Conservation (phyloP, 1,140 invertebrate genomes). For the Penaeus vannamei region DNA sequence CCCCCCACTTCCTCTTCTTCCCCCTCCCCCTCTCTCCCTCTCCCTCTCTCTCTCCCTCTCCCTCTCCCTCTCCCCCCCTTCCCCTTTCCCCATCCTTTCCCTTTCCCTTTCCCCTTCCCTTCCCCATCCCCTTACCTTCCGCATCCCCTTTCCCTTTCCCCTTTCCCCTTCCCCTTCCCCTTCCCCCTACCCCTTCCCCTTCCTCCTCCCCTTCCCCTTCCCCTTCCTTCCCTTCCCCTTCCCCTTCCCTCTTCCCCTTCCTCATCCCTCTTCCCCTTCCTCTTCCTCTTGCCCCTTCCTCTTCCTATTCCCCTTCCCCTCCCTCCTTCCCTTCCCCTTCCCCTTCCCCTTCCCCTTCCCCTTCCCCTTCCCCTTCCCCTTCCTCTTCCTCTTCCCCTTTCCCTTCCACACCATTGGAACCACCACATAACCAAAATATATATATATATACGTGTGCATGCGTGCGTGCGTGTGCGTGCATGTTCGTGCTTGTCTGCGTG, state of each 20-base stretch:
- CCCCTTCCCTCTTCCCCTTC: not conserved
- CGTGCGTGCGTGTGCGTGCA: not conserved
- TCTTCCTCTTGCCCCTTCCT: not conserved
- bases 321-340: too few relatives aligned
- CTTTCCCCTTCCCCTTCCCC: too few relatives aligned
- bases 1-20: not conserved
- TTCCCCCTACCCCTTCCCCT: not conserved
- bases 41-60: not conserved
- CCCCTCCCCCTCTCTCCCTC: not conserved
- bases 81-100: not conserved
- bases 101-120: not conserved
- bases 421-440: not conserved
- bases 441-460: not conserved
- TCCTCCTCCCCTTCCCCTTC: not conserved
- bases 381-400: not conserved
- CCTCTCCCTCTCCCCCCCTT: not conserved
- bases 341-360: not conserved
- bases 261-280: not conserved
- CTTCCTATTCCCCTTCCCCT: not conserved
- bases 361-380: not conserved
- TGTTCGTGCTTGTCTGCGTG: not conserved
- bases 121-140: not conserved
- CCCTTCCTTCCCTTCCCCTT: not conserved
- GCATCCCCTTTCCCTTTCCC: too few relatives aligned
- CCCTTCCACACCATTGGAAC: not conserved